phyloP scores from a whole-genome alignment of 2,797 vertebrate genomes.

The Brachyalestes nurse region DNA sequence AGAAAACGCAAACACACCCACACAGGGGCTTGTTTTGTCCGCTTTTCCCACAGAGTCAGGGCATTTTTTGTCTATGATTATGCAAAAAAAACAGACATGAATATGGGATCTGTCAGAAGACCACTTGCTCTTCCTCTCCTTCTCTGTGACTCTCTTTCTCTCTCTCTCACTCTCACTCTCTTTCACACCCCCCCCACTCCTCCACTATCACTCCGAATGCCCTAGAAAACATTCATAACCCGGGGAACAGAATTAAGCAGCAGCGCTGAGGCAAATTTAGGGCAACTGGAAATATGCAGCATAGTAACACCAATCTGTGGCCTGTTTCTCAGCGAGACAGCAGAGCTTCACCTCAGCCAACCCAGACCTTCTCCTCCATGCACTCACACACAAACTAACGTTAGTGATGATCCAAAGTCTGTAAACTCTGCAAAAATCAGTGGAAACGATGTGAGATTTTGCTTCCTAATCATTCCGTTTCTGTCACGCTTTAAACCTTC shows the following conservation, averaged over 20 bases:
- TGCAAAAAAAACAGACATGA: neutral
- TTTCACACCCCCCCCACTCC: neutral
- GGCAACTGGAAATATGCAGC: slow-evolving; percentile 44
- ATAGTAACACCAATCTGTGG: slow-evolving; percentile 47
- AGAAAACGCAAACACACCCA: neutral
- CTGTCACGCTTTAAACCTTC: neutral
- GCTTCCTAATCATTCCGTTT: neutral
- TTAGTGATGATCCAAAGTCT: neutral
- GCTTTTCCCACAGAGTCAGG: neutral
- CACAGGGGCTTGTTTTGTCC: neutral
- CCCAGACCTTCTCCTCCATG: neutral
- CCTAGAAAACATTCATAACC: slow-evolving; percentile 52
- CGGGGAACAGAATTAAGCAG: slow-evolving; percentile 55
- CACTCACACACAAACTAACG: neutral
- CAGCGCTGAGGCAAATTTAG: slow-evolving; percentile 43
- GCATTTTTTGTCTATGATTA: neutral
- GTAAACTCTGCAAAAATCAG: neutral
- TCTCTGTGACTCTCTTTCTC: neutral
- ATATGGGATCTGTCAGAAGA: no score
- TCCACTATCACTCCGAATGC: slow-evolving; percentile 18
- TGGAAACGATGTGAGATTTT: neutral
- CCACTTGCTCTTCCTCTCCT: neutral
- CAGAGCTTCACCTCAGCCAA: slow-evolving; percentile 27
- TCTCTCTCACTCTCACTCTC: neutral
- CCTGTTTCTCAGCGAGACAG: slow-evolving; percentile 19